Evolutionary conservation across 2,113 vertebrate genomes (phyloP), one percentile per base, ranked within the genome.

Genomic region (Thalassoma bifasciatum): DNA sequence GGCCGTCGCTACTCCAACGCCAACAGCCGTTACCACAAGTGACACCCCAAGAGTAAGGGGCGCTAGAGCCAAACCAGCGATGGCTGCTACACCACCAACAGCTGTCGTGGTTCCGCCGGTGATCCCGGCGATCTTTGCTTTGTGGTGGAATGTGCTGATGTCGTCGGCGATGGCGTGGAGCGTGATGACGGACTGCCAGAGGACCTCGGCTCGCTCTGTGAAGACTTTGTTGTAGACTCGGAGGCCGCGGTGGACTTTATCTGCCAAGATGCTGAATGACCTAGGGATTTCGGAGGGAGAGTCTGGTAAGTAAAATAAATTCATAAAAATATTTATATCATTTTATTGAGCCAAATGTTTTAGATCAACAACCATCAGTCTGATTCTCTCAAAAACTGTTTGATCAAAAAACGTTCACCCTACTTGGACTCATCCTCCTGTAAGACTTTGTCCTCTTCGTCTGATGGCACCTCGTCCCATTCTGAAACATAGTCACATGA

Each of bases 401-500:
- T 30, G 6, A 30, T 30, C 30, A 30, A 30, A 30, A 6, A 4
- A 30, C 30, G 30, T 30, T 30, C 3, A 30, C 30, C 30, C 30
- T 82, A 95, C 94, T 82, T 88, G 1, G 85, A 86, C 14, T 94
- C 92, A 2, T 94, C 89, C n/a, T 91, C 77, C 21, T 77, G 62
- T 0, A 72, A 0, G 10, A 26, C 34, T n/a, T 59, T 53, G 16
- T 79, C 58, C 52, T 93, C 93, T 0, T 92, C 92, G 8, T 94
- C 91, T n/a, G 92, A 86, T 0, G 92, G 82, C 58, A 93, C 1
- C 50, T 94, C 93, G 1, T 94, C 93, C 94, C 94, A 95, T 62
- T 91, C 94, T 95, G 82, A 66, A 88, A 88, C 0, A 47, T 14
- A 53, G 68, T 4, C 16, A 16, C 24, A 6, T 12, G 21, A 26